A percentile compares a stretch with the other conserved stretches of the same genome.
phyloP scores from a whole-genome alignment of 2,113 vertebrate species.

The Pipra filicauda region DNA sequence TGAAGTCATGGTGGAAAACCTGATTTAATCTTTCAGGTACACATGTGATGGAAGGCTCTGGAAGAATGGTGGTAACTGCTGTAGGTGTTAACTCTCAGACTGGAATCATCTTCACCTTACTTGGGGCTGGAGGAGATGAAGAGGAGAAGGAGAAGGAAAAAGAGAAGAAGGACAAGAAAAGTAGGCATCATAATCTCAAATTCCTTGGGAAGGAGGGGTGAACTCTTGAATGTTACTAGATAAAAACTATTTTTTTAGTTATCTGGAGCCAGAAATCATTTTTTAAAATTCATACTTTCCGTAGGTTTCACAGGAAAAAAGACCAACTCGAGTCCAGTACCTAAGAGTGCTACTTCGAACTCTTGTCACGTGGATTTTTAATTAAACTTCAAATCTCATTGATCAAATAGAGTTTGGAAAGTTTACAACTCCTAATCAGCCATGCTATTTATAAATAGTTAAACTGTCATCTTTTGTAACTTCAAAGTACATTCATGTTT shows the following conservation, averaged over 20 bases:
- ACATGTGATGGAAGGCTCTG: slow-evolving; percentile 99
- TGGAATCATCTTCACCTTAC: slow-evolving; percentile 98
- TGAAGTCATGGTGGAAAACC: background rate
- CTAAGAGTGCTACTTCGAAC: background rate
- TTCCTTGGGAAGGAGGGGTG: background rate
- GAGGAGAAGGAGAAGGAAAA: slow-evolving; percentile 94
- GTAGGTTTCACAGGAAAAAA: background rate
- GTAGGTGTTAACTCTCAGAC: slow-evolving; percentile 98
- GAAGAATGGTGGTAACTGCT: slow-evolving; percentile 97
- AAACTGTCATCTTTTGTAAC: background rate
- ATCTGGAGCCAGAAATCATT: background rate
- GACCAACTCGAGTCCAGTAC: accelerated
- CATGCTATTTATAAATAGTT: background rate
- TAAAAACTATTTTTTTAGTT: background rate
- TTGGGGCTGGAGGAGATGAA: slow-evolving; percentile 82
- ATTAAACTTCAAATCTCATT: background rate
- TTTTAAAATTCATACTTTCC: background rate
- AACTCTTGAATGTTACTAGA: background rate
- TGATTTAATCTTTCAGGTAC: slow-evolving; percentile 79
- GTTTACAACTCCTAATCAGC: background rate
- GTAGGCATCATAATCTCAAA: slow-evolving; percentile 65
- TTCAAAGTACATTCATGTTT: background rate
- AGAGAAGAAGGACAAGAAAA: slow-evolving; percentile 94
- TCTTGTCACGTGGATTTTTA: background rate
- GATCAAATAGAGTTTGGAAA: background rate